Base-by-base conservation (phyloP, 2,113 vertebrate species). In the Psettodes erumei region DNA sequence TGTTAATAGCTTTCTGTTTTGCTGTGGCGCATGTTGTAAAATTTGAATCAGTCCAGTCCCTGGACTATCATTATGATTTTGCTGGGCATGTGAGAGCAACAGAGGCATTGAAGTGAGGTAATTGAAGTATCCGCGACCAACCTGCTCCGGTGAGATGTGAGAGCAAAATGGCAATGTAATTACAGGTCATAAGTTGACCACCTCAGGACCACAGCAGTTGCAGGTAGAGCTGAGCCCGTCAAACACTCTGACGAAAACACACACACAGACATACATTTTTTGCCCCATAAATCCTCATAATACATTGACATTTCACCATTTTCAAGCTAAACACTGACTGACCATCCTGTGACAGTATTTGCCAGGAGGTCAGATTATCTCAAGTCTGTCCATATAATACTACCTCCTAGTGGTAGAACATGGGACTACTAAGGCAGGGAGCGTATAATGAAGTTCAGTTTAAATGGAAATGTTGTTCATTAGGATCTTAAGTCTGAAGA, bases 171-270 rank as follows among this genome's bases (percentile, higher is more conserved):
- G 60, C 83, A 79, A 71, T 84, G 89, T 92, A 90, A 93, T 94
- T 92, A 93, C 91, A 94, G 90, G 89, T 89, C 85, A 90, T 87
- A 82, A 86, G 91, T 91, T 92, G 86, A 91, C 62, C 83, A 87
- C 79, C 77, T 85, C 68, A 55, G 87, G 88, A 75, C 86, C 77
- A 75, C 72, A 53, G 71, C 60, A 68, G 78, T 74, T 42, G 35
- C 66, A 23, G 45, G 60, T 73, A 92, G 83, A 84, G 77, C 83
- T 77, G 75, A 75, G 71, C 66, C 82, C 84, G 86, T 87, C 89
- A 89, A 82, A 33, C 75, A 71, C 50, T 45, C 47, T 72, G 79
- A 87, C 77, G 76, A 12, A 13, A 11, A 42, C 66, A 37, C 30
- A 48, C 48, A 48, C 56, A 16, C 35, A 68, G 55, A 75, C 58